These are phyloP conservation scores for Noctua janthina DNA, from an alignment of 2,888 invertebrate species.

Conservation along the genomic window DNA sequence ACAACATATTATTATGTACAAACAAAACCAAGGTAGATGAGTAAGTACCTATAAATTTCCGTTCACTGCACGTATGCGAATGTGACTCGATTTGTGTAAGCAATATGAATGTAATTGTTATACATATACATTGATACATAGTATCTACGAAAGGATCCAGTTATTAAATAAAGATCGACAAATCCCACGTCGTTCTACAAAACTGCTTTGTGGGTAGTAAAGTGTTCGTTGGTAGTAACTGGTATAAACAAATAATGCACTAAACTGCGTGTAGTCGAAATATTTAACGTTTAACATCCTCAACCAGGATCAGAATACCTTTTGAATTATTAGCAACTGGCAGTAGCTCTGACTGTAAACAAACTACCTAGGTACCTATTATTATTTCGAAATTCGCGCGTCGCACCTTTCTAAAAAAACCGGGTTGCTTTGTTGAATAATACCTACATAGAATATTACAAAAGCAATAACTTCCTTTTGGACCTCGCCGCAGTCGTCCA, in stretches of 20 bases:
- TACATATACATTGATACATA: neutral
- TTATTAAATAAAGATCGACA: neutral
- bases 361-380: too few species aligned
- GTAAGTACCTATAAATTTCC: conserved; percentile 21
- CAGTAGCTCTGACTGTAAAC: neutral
- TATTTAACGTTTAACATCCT: neutral
- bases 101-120: conserved; percentile 1
- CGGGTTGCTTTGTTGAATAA: neutral
- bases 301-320: neutral
- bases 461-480: neutral
- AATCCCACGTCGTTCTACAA: neutral
- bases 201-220: neutral
- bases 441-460: neutral
- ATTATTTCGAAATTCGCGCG: conserved; percentile 6
- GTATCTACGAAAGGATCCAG: neutral
- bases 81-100: conserved; percentile 20
- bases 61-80: conserved; percentile 28
- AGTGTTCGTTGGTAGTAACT: neutral
- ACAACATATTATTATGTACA: conserved; percentile 16
- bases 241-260: neutral
- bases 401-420: neutral
- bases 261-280: conserved; percentile 3
- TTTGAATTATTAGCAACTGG: neutral
- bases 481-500: neutral
- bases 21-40: conserved; percentile 50